Conservation (phyloP, 1,140 invertebrate genomes). For the Sitophilus oryzae region DNA sequence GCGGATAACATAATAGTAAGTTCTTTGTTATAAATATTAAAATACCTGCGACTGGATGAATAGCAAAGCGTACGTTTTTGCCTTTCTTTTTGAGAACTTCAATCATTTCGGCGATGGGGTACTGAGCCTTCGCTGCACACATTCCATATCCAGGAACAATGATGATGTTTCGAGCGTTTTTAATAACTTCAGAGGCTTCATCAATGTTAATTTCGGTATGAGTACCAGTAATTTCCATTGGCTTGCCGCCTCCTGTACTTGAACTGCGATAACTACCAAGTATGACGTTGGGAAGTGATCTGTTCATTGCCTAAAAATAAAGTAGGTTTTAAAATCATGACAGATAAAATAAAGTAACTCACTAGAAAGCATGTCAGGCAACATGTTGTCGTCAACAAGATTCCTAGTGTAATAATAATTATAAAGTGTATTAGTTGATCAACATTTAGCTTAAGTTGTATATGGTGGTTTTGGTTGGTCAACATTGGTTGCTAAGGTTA, state of each 20-base stretch:
- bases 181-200: slow-evolving; percentile 68
- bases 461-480: too few species aligned
- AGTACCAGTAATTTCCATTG: slow-evolving; percentile 72
- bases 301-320: slow-evolving; percentile 74
- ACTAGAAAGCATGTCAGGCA: too few species aligned
- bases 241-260: slow-evolving; percentile 61
- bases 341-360: not conserved
- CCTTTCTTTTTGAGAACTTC: slow-evolving; percentile 64
- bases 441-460: too few species aligned
- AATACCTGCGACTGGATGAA: slow-evolving; percentile 88
- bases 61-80: slow-evolving; percentile 84
- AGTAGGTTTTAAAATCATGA: not conserved
- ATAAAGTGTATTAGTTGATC: too few species aligned
- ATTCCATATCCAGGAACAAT: slow-evolving; percentile 87
- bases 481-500: too few species aligned
- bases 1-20: too few species aligned
- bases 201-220: slow-evolving; percentile 78
- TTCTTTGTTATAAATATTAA: too few species aligned
- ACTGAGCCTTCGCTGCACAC: slow-evolving; percentile 89
- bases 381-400: too few species aligned
- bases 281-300: slow-evolving; percentile 83
- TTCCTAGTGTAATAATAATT: too few species aligned
- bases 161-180: slow-evolving; percentile 76
- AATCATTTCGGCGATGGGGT: slow-evolving; percentile 86
- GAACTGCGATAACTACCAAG: slow-evolving; percentile 80